Evolutionary conservation across 1,140 invertebrate species (phyloP), one percentile per base, ranked within the genome.

Genomic region (Drosophila sulfurigaster): DNA sequence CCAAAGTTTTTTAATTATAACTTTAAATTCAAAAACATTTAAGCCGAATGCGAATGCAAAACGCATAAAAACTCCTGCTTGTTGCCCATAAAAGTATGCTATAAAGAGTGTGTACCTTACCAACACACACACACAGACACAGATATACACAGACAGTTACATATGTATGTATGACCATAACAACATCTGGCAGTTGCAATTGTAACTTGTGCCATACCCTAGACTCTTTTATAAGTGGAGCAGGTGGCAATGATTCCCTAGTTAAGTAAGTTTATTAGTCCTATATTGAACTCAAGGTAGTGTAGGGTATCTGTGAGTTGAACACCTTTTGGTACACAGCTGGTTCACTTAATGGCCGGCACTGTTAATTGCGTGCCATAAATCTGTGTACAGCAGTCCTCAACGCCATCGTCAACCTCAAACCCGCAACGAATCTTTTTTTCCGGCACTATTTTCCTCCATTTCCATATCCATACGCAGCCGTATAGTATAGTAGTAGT

Each of bases 21-120:
- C 85, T 88, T 88, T 88, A 88, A 88, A 88, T 89, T 88, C 83
- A 83, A 88, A 88, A 88, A 89, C 85, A 89, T 88, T 89, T 88
- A 88, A 88, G 83, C 75, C 69, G 64, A 54, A 83, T 77, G 57
- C 51, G 82, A 62, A 70, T 79, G 79, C 67, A 66, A 69, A 77
- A 80, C 59, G 83, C 75, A 86, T 86, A 82, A 86, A 86, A 88
- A 81, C 71, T 74, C 75, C 82, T 71, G 72, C 81, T 81, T 87
- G 82, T 89, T 89, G 65, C 74, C 85, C 85, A 88, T 88, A 88
- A 88, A 88, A 88, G 78, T 89, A 69, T 89, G 78, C 80, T 81
- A 83, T 88, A 88, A 88, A 82, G 67, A 59, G 66, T 65, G 48
- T 41, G 6, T 13, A 46, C 10, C 15, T 32, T 15, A 28, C 49